phyloP scores from a whole-genome alignment of 1,140 invertebrate genomes.

The Harlomillsia oculata region DNA sequence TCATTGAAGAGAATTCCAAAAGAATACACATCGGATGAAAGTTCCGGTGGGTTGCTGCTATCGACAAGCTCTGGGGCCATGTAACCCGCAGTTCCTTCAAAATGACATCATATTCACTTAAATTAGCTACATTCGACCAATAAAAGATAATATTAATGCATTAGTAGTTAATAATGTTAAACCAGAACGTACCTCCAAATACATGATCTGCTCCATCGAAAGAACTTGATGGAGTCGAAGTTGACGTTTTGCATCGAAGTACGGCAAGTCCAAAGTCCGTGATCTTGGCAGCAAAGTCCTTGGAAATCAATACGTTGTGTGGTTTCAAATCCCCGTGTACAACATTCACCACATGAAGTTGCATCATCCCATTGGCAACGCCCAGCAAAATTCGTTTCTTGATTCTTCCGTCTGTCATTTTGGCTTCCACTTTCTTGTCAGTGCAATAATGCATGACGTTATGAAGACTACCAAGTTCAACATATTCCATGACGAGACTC shows the following conservation, averaged over 20 bases:
- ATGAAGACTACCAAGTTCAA: constrained; percentile 9
- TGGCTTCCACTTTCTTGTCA: constrained; percentile 8
- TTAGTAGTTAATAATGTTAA: no score
- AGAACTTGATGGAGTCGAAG: background rate
- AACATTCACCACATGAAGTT: constrained; percentile 17
- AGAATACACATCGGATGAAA: constrained; percentile 3
- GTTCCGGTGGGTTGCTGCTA: background rate
- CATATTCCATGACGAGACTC: constrained; percentile 15
- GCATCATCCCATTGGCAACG: constrained; percentile 9
- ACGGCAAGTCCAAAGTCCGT: constrained; percentile 15
- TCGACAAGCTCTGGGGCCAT: constrained; percentile 18
- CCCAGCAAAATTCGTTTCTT: constrained; percentile 13
- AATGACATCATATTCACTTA: no score
- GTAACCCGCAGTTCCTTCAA: constrained; percentile 19
- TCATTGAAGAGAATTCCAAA: constrained; percentile 22
- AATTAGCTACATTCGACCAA: no score
- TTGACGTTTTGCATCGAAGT: constrained; percentile 8
- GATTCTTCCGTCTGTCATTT: constrained; percentile 12
- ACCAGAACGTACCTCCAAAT: constrained; percentile 7
- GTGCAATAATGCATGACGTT: constrained; percentile 11
- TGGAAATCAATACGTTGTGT: constrained; percentile 8
- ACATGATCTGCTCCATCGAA: background rate
- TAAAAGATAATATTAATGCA: no score
- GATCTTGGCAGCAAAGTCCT: constrained; percentile 12
- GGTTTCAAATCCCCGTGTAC: constrained; percentile 22